Conservation (phyloP, 2,797 vertebrate species). For the Acanthopagrus latus region DNA sequence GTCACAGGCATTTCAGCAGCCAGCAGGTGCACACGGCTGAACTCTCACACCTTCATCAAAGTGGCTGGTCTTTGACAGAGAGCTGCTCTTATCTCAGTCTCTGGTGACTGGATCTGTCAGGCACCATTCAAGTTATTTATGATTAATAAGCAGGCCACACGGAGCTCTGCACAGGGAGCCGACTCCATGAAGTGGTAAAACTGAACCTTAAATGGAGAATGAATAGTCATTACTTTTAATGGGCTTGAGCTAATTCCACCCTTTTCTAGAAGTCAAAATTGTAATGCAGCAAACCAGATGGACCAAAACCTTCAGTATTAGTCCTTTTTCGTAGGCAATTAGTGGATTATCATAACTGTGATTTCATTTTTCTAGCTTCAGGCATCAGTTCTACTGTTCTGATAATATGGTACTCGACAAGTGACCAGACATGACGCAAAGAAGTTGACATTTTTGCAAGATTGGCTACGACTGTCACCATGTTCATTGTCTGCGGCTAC, state of each 20-base stretch:
- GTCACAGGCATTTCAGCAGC: conserved; percentile 31
- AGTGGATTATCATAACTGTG: not conserved
- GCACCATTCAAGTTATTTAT: conserved; percentile 52
- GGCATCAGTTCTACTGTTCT: not conserved
- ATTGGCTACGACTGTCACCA: too few relatives aligned
- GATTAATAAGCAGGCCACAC: conserved; percentile 68
- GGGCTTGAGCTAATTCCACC: conserved; percentile 1
- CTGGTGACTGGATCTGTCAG: conserved; percentile 54
- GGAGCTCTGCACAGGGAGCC: conserved; percentile 24
- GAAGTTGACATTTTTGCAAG: too few relatives aligned
- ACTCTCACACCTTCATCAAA: conserved; percentile 55
- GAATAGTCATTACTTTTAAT: conserved; percentile 27
- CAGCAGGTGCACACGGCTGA: conserved; percentile 41
- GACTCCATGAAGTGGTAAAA: conserved; percentile 8
- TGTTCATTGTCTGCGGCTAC: too few relatives aligned
- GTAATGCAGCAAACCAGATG: not conserved
- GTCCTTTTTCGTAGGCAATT: not conserved
- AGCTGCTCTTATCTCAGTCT: conserved; percentile 62
- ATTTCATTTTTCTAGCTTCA: not conserved
- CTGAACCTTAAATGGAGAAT: conserved; percentile 36
- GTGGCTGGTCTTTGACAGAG: conserved; percentile 33
- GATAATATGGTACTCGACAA: too few relatives aligned
- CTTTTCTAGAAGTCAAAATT: conserved; percentile 3
- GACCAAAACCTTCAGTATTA: not conserved
- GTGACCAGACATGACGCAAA: too few relatives aligned